phyloP scores from a whole-genome alignment of 2,888 invertebrate genomes.

The Caenorhabditis angaria region DNA sequence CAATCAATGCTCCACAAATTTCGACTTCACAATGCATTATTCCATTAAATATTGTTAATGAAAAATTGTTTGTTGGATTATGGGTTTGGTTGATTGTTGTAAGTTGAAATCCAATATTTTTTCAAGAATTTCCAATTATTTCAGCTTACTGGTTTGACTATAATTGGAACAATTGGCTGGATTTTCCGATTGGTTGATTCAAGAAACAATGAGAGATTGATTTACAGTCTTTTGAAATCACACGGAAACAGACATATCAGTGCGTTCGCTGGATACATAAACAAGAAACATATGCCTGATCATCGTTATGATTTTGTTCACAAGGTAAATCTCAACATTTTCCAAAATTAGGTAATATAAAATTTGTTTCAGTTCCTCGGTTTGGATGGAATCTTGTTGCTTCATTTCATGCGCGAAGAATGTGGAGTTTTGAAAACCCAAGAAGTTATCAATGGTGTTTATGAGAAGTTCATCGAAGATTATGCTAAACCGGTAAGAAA shows the following conservation, averaged over 20 bases:
- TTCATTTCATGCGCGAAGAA: conserved; percentile 33
- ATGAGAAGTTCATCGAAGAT: conserved; percentile 17
- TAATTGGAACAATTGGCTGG: conserved; percentile 29
- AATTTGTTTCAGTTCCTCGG: conserved; percentile 23
- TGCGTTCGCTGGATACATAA: background rate
- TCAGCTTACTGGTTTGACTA: conserved; percentile 24
- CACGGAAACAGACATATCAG: too few species aligned
- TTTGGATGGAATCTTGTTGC: conserved; percentile 32
- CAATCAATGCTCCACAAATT: conserved; percentile 14
- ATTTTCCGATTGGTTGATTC: conserved; percentile 16
- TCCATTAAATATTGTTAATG: conserved; percentile 54
- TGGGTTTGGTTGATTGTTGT: conserved; percentile 51
- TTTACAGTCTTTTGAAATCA: background rate
- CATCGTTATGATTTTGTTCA: conserved; percentile 33
- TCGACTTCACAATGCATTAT: conserved; percentile 46
- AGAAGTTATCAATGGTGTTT: conserved; percentile 27
- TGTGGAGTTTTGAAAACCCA: conserved; percentile 34
- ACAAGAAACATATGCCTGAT: background rate
- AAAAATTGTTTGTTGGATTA: conserved; percentile 51
- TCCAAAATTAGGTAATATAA: background rate
- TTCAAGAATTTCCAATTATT: background rate
- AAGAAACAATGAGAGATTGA: background rate
- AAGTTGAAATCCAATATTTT: background rate
- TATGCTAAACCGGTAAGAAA: conserved; percentile 15
- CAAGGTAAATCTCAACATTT: background rate